Evolutionary conservation across 2,888 invertebrate species (phyloP).

Genomic region (Boloria selene): DNA sequence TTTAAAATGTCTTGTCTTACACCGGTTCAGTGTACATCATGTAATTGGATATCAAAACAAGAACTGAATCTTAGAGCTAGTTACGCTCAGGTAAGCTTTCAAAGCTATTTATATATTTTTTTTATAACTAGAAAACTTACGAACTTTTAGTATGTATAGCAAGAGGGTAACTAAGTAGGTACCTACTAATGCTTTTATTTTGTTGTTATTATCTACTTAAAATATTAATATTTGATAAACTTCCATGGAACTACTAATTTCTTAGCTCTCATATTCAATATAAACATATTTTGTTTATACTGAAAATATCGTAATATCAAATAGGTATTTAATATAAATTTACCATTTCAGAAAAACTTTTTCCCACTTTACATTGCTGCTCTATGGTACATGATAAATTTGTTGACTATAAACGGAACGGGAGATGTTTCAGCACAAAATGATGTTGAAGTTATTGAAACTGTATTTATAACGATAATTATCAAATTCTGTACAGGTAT

Average conservation of each 20-base stretch:
- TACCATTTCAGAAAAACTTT: slow-evolving; percentile 57
- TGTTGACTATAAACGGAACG: slow-evolving; percentile 77
- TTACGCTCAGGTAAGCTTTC: slow-evolving; percentile 61
- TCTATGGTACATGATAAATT: slow-evolving; percentile 76
- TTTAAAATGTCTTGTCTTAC: slow-evolving; percentile 76
- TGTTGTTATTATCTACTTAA: not conserved
- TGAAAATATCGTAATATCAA: too few species aligned
- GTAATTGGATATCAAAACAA: slow-evolving; percentile 72
- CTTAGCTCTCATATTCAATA: too few species aligned
- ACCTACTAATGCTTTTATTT: not conserved
- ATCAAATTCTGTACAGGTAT: slow-evolving; percentile 79
- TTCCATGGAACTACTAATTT: too few species aligned
- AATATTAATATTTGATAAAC: not conserved
- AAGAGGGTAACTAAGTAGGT: not conserved
- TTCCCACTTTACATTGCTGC: slow-evolving; percentile 72
- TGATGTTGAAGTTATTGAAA: slow-evolving; percentile 74
- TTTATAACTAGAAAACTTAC: too few species aligned
- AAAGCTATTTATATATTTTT: not conserved
- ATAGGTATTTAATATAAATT: too few species aligned
- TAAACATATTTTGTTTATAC: too few species aligned
- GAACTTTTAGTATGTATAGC: too few species aligned
- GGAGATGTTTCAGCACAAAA: slow-evolving; percentile 77
- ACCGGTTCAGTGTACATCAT: slow-evolving; percentile 65
- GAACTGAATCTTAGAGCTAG: slow-evolving; percentile 64
- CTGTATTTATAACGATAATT: slow-evolving; percentile 70